Conservation (phyloP, 2,797 vertebrate species). For the Propithecus perrieri region DNA sequence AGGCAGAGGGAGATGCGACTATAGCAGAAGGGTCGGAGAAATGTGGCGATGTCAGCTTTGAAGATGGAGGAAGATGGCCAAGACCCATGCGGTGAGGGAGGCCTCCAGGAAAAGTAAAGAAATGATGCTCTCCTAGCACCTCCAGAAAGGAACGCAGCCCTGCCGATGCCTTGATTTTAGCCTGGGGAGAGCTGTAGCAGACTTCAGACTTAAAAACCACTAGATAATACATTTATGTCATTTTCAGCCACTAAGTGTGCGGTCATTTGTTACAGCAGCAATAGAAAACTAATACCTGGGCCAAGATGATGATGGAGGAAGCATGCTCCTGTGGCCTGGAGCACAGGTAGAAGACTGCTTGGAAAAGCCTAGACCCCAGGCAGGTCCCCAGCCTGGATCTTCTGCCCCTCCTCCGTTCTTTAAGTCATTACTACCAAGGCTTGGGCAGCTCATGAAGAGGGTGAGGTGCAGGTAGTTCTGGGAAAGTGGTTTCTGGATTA, state of each 20-base stretch:
- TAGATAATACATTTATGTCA: neutral
- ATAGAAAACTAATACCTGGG: neutral
- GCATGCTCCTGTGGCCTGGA: neutral
- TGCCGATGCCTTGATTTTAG: neutral
- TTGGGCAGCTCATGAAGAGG: neutral
- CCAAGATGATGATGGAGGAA: neutral
- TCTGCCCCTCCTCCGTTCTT: neutral
- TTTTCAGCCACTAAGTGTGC: neutral
- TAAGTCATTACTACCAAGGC: neutral
- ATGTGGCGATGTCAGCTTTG: neutral
- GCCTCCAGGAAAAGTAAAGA: neutral
- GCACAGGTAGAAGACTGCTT: neutral
- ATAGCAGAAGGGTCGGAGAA: neutral
- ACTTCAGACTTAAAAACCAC: neutral
- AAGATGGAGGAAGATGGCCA: neutral
- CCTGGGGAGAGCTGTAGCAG: neutral
- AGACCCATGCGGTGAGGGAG: neutral
- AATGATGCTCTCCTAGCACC: no score
- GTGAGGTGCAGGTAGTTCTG: accelerated
- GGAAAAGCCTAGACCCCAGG: neutral
- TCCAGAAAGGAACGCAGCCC: neutral
- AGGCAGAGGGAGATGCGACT: neutral
- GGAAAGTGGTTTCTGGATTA: neutral
- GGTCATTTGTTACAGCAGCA: neutral
- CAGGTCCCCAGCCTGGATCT: neutral